Percentiles rank a stretch among this genome's conserved stretches.
Evolutionary conservation across 2,113 vertebrate genomes (phyloP).

Genomic region (Clarias magur): DNA sequence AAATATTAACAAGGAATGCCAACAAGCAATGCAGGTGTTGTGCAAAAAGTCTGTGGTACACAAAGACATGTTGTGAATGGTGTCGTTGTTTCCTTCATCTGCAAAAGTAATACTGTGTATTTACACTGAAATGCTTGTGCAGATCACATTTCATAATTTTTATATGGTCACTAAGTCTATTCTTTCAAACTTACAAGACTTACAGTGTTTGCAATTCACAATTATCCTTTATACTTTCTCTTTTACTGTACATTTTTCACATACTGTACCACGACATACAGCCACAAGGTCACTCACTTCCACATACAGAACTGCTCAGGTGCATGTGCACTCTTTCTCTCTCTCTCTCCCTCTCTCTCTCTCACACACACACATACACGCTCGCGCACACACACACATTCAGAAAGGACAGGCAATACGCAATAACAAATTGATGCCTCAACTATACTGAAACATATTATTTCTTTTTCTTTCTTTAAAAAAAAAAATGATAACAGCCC

Average conservation of each 20-base stretch:
- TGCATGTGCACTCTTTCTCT: constrained; percentile 33
- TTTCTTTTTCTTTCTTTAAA: neutral
- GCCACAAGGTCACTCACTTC: constrained; percentile 59
- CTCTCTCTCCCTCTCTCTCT: neutral
- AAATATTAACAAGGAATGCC: constrained; percentile 26
- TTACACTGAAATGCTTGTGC: constrained; percentile 43
- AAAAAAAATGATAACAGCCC: neutral
- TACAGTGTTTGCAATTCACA: constrained; percentile 30
- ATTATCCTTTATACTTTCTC: constrained; percentile 41
- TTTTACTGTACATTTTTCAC: constrained; percentile 38
- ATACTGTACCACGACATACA: constrained; percentile 15
- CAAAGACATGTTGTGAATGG: constrained; percentile 12
- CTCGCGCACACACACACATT: neutral
- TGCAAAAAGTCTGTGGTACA: constrained; percentile 24
- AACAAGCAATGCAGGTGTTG: constrained; percentile 21
- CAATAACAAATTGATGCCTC: neutral
- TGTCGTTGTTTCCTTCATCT: constrained; percentile 1
- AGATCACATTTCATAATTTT: constrained; percentile 30
- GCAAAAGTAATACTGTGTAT: constrained; percentile 38
- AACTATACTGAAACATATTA: neutral
- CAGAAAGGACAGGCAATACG: neutral
- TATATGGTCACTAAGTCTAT: constrained; percentile 35
- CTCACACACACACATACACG: constrained; percentile 19
- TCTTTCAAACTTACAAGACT: constrained; percentile 25
- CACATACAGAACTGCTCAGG: constrained; percentile 46